These are phyloP conservation scores for Leptinotarsa tumamoca DNA, from an alignment of 2,888 invertebrate species.

Conservation along the genomic window DNA sequence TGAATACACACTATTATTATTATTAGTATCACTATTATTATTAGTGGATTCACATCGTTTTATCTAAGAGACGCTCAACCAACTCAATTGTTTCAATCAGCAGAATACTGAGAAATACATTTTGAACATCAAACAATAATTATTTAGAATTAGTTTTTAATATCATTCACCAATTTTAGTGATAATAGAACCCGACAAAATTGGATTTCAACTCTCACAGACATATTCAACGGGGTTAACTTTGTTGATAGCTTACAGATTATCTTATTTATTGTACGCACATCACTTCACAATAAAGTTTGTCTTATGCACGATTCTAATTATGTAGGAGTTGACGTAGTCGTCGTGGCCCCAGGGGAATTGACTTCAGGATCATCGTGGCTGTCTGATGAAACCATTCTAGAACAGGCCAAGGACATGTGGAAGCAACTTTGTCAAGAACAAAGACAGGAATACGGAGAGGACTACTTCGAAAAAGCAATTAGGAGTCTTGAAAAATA, in stretches of 20 bases:
- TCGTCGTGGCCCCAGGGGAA: slow-evolving; percentile 87
- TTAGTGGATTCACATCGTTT: no score
- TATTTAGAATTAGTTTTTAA: no score
- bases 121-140: no score
- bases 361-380: slow-evolving; percentile 85
- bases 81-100: no score
- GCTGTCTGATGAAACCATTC: slow-evolving; percentile 73
- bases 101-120: no score
- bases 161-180: no score
- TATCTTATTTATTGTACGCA: not conserved
- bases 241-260: not conserved
- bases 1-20: no score
- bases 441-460: slow-evolving; percentile 82
- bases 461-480: slow-evolving; percentile 85
- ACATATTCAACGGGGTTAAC: not conserved
- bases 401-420: slow-evolving; percentile 80
- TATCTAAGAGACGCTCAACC: no score
- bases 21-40: no score
- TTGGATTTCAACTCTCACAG: no score
- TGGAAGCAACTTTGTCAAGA: slow-evolving; percentile 83
- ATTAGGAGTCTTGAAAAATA: slow-evolving; percentile 84
- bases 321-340: slow-evolving; percentile 77
- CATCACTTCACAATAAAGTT: not conserved
- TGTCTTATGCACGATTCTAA: not conserved
- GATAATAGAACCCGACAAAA: no score